Base-by-base conservation (phyloP, 2,888 invertebrate genomes). In the Thumatha senex region DNA sequence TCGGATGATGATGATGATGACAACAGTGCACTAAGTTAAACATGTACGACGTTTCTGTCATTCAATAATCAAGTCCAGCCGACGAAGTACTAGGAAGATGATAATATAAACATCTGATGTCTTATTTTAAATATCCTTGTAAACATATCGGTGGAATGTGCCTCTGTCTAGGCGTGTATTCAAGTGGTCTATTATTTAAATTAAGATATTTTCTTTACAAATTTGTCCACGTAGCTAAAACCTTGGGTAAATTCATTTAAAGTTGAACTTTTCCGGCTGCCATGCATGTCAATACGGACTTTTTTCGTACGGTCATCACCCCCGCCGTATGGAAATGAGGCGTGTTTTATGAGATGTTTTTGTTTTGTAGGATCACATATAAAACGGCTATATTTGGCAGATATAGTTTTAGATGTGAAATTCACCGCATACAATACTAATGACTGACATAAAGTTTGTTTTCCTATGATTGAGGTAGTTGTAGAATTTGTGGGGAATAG, bases 241-340 rank as follows among this genome's bases (percentile, higher is more conserved):
- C n/a, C 9, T 39, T n/a, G n/a, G 4, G 11, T 10, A 39, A 39
- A 18, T 10, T 36, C 14, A 18, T 39, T 1, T 11, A 60, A 50
- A 53, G 44, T 48, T 30, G 46, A 44, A 46, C 47, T 52, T 53
- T 38, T 24, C 10, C 40, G 12, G 33, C 15, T 35, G 46, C 47
- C 15, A 3, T 56, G 65, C 61, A 64, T 64, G 54, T 52, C 45
- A 48, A 61, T 51, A 49, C 41, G 42, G 48, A 46, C 51, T 58
- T 54, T 50, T 51, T 55, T 34, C 51, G 13, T 13, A 29, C 42
- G 56, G 61, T 58, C 63, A 33, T 41, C 58, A 58, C 45, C 54
- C 55, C 15, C 14, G n/a, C 18, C 18, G 18, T 39, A 39, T 39
- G 18, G 11, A 39, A 39, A 39, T 39, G 15, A 15, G 39, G 11